Evolutionary conservation across 1,140 invertebrate species (phyloP).

Genomic region (Hyles vespertilio): DNA sequence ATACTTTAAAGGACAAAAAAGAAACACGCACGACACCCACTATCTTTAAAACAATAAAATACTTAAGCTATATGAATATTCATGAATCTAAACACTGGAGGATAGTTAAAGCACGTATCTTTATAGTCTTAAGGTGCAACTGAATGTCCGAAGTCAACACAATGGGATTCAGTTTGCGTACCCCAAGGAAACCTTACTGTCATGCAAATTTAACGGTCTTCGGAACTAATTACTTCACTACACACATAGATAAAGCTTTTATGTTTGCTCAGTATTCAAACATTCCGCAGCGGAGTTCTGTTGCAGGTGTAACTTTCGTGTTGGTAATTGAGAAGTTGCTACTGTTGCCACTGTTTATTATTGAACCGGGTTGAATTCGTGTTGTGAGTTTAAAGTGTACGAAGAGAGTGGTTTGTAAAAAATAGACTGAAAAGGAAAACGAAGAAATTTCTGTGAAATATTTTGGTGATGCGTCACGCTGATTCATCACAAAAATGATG

Average conservation of each 20-base stretch:
- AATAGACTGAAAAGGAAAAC: no score
- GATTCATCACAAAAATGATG: no score
- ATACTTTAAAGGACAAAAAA: no score
- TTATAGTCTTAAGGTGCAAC: conserved; percentile 52
- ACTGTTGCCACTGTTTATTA: conserved; percentile 45
- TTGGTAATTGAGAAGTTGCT: conserved; percentile 51
- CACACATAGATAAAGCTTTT: conserved; percentile 43
- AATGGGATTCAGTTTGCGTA: conserved; percentile 11
- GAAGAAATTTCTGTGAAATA: no score
- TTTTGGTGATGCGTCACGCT: no score
- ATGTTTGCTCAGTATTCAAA: conserved; percentile 53
- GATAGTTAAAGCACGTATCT: conserved; percentile 26
- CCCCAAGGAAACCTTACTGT: conserved; percentile 39
- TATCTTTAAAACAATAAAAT: no score
- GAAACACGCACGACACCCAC: no score
- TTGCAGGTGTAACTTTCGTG: conserved; percentile 55
- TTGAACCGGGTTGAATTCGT: no score
- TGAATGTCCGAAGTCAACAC: conserved; percentile 41
- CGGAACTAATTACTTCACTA: conserved; percentile 53
- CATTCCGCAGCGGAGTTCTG: conserved; percentile 53
- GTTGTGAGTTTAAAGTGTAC: no score
- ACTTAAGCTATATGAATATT: no score
- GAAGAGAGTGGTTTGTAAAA: no score
- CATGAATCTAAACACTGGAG: no score
- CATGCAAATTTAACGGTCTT: conserved; percentile 55